phyloP scores from a whole-genome alignment of 2,888 invertebrate species.

The Caenorhabditis virilis region DNA sequence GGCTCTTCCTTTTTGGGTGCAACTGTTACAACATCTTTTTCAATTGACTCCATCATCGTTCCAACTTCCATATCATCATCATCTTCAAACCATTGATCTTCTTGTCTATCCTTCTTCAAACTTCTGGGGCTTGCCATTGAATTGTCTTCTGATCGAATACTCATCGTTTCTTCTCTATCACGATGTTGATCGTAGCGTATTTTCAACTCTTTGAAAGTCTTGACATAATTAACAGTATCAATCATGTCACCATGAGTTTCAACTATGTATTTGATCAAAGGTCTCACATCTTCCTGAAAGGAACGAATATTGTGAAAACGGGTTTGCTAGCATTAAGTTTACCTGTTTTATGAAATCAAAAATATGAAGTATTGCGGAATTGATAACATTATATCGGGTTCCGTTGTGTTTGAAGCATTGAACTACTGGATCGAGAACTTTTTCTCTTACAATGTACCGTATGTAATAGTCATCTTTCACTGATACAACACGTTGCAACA shows the following conservation, averaged over 20 bases:
- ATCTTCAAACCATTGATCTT: slow-evolving; percentile 64
- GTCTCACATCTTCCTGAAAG: slow-evolving; percentile 72
- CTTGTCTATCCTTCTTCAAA: slow-evolving; percentile 41
- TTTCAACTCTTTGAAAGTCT: slow-evolving; percentile 78
- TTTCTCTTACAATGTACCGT: slow-evolving; percentile 89
- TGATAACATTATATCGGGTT: slow-evolving; percentile 94
- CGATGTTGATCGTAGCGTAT: slow-evolving; percentile 49
- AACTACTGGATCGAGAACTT: slow-evolving; percentile 87
- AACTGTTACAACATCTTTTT: slow-evolving; percentile 30
- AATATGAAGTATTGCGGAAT: slow-evolving; percentile 82
- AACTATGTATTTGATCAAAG: slow-evolving; percentile 81
- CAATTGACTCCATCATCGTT: slow-evolving; percentile 26
- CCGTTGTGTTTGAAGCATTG: slow-evolving; percentile 95
- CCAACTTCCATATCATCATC: slow-evolving; percentile 56
- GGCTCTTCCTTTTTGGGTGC: slow-evolving; percentile 33
- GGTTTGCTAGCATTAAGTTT: background rate
- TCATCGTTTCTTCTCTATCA: slow-evolving; percentile 47
- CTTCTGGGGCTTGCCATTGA: slow-evolving; percentile 29
- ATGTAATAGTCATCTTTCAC: slow-evolving; percentile 98
- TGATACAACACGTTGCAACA: slow-evolving; percentile 94
- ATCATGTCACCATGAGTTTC: slow-evolving; percentile 93
- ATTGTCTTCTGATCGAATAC: slow-evolving; percentile 34
- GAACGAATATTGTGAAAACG: slow-evolving; percentile 3
- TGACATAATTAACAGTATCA: slow-evolving; percentile 93
- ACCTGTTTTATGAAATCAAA: slow-evolving; percentile 9